Base-by-base conservation (phyloP, 2,113 vertebrate species). In the Platycercus adscitus region DNA sequence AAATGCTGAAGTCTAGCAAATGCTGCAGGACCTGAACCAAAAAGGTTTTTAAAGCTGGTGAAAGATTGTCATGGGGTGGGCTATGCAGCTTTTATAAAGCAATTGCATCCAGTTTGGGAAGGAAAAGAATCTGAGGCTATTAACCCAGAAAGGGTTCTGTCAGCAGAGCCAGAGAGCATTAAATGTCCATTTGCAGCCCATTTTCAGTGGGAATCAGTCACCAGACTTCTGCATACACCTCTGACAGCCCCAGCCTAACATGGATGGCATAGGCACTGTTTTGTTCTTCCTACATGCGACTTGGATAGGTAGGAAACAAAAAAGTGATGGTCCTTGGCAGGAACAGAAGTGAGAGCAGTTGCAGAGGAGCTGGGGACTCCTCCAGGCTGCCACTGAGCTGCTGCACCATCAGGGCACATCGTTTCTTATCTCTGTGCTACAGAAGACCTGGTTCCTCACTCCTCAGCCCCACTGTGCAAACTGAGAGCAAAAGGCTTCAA, bases 41-140 rank as follows among this genome's bases (percentile, higher is more conserved):
- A 95, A 93, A 86, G 35, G 65, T 19, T 95, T 89, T 94, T 88
- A 79, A 93, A 87, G 72, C 73, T 33, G 56, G n/a, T 94, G 92
- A 94, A 95, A 96, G 90, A 91, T 65, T 78, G 86, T 64, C 72
- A 79, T 69, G 80, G 52, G 69, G 61, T 94, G 77, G 89, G 73
- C 61, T 73, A 35, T 26, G 77, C 56, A 76, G 65, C 92, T 89
- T 89, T 89, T 91, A 86, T 72, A 85, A 87, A 92, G 76, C 73
- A 77, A 71, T 81, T 86, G 66, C 81, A 44, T 91, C 44, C 26
- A 26, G 87, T 68, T 33, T 56, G 52, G 44, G 73, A 81, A 89
- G 61, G 21, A 41, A 53, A 85, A 65, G 64, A 29, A 65, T 50
- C 49, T 55, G n/a, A 79, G 37, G 18, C 73, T 86, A 81, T 94